Evolutionary conservation across 2,797 vertebrate species (phyloP).

Genomic region (Carcharodon carcharias): DNA sequence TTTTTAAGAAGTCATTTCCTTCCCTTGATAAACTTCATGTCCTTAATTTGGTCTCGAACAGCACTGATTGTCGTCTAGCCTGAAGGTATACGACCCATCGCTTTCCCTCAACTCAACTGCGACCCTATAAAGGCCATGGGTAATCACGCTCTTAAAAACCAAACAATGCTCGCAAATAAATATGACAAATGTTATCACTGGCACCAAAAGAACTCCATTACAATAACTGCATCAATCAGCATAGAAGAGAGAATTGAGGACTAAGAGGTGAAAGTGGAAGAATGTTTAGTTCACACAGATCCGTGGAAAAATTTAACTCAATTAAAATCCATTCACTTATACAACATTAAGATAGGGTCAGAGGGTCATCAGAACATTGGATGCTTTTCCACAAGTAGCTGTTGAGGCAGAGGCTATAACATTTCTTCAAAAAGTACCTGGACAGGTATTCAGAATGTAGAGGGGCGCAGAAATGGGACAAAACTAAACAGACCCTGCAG

Average conservation of each 20-base stretch:
- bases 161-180: background rate
- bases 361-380: background rate
- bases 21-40: slow-evolving; percentile 22
- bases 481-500: background rate
- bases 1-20: slow-evolving; percentile 20
- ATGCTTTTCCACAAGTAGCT: background rate
- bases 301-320: background rate
- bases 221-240: background rate
- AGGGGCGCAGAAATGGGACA: background rate
- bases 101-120: background rate
- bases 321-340: background rate
- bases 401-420: background rate
- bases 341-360: background rate
- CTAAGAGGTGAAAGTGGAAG: background rate
- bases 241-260: background rate
- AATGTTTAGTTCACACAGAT: background rate
- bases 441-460: background rate
- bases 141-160: background rate
- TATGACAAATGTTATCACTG: background rate
- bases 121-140: background rate
- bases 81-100: background rate
- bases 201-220: background rate
- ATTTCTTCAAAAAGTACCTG: background rate
- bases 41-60: background rate
- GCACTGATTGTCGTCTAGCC: background rate